Conservation (phyloP, 2,797 vertebrate species). For the Sebastes minor region DNA sequence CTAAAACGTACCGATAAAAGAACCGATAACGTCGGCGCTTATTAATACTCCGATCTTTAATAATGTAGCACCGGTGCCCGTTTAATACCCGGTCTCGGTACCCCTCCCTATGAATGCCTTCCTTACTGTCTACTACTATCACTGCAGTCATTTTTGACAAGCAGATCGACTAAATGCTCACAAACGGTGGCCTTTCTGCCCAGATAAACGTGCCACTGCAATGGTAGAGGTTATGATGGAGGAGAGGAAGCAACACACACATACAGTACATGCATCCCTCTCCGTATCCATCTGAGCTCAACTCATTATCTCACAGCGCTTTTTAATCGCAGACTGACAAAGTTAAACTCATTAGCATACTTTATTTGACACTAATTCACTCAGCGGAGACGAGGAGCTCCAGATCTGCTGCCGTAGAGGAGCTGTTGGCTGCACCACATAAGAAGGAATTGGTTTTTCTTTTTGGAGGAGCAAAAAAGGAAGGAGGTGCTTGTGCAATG, state of each 20-base stretch:
- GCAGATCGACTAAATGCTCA: not conserved
- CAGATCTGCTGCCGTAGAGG: constrained; percentile 53
- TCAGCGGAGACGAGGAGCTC: constrained; percentile 51
- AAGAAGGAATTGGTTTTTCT: constrained; percentile 49
- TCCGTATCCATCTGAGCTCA: constrained; percentile 3
- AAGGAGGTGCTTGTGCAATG: constrained; percentile 43
- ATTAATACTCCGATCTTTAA: too few species aligned
- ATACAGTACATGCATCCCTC: not conserved
- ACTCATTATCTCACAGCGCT: constrained; percentile 40
- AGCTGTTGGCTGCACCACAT: constrained; percentile 64
- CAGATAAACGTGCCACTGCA: not conserved
- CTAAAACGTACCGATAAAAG: too few species aligned
- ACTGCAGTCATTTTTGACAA: not conserved
- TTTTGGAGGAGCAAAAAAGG: constrained; percentile 66
- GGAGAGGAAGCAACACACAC: not conserved
- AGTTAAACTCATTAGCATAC: constrained; percentile 63
- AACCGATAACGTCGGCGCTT: too few species aligned
- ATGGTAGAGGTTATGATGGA: not conserved
- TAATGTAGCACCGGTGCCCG: too few species aligned
- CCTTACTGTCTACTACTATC: not conserved
- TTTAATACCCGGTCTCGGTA: too few species aligned
- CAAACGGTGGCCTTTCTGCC: not conserved
- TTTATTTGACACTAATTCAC: constrained; percentile 63
- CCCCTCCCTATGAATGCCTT: not conserved
- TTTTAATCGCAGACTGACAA: constrained; percentile 41